Percentiles rank a stretch among this genome's conserved stretches.
Evolutionary conservation across 35 echinoderm and acorn worm species (phyloP).

Genomic region (Heliocidaris tuberculata): DNA sequence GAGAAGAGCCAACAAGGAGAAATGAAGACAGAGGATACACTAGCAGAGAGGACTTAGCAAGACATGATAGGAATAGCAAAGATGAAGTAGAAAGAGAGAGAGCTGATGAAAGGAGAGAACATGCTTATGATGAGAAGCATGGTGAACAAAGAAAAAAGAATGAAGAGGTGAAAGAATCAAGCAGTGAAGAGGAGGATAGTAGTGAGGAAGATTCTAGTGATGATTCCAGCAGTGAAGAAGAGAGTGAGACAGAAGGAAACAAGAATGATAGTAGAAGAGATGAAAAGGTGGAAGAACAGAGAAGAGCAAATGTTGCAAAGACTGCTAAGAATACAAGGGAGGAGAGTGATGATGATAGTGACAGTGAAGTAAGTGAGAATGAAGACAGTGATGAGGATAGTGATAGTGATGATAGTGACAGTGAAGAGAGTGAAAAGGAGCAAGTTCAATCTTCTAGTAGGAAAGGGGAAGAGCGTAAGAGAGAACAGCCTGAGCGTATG

Average conservation of each 20-base stretch:
- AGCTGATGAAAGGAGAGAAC: background rate
- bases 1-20: background rate
- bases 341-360: background rate
- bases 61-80: background rate
- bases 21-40: background rate
- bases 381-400: background rate
- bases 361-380: background rate
- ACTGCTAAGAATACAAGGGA: background rate
- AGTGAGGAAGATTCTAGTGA: background rate
- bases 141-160: background rate
- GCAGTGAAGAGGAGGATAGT: background rate
- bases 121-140: too few species aligned
- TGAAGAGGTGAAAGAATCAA: background rate
- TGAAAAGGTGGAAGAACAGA: background rate
- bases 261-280: background rate
- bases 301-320: background rate
- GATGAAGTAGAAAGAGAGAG: background rate
- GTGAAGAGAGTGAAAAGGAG: background rate
- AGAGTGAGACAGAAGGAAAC: background rate
- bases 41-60: background rate
- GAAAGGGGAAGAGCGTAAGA: background rate
- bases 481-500: background rate
- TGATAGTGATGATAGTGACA: background rate
- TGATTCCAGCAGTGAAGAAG: background rate
- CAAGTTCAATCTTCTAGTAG: background rate